Conservation (phyloP, 2,888 invertebrate species). For the Cheilosia pagana region DNA sequence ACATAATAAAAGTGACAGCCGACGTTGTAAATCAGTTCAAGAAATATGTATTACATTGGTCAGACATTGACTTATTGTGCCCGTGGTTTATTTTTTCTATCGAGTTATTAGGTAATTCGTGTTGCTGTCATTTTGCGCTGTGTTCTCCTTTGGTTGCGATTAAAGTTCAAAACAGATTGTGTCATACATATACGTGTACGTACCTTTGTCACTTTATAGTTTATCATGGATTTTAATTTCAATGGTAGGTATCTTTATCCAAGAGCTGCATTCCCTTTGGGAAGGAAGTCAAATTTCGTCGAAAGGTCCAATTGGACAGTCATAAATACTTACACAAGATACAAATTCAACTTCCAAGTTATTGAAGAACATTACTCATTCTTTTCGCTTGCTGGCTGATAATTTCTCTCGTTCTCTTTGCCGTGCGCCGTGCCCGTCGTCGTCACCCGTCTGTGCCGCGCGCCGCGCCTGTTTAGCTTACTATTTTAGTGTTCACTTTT, state of each 20-base stretch:
- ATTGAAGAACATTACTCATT: conserved; percentile 46
- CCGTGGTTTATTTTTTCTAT: conserved; percentile 20
- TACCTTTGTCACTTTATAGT: no score
- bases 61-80: neutral
- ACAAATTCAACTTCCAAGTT: neutral
- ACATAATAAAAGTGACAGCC: no score
- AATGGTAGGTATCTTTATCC: neutral
- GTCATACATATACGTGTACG: neutral
- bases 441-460: no score
- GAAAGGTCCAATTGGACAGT: conserved; percentile 31
- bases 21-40: no score
- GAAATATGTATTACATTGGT: neutral
- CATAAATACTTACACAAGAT: conserved; percentile 6
- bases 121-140: conserved; percentile 4
- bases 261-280: neutral
- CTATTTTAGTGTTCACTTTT: conserved; percentile 32
- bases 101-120: conserved; percentile 55
- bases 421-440: neutral
- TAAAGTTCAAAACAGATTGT: conserved; percentile 19
- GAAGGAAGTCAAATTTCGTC: conserved; percentile 4
- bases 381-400: conserved; percentile 16
- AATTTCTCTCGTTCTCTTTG: conserved; percentile 33
- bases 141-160: no score
- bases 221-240: neutral
- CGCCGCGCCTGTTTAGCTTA: neutral